Base-by-base conservation (phyloP, 2,888 invertebrate genomes). In the Drosophila subquinaria region DNA sequence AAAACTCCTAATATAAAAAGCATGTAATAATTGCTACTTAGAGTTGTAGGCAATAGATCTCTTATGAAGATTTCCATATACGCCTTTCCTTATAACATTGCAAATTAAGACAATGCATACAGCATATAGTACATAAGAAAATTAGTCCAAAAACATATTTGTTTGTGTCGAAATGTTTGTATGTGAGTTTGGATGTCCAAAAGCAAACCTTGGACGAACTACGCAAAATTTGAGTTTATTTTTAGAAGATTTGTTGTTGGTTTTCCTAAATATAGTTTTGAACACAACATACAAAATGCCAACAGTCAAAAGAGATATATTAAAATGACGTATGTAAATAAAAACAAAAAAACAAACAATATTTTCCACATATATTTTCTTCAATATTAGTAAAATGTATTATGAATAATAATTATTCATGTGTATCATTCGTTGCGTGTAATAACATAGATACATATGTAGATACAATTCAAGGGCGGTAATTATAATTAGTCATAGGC, bases 191-290 rank as follows among this genome's bases (percentile, higher is more conserved):
- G 52, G 11, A n/a, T 42, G 62, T 17, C 42, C n/a, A 20, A 38
- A 57, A 56, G 48, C 53, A 81, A 78, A 75, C 65, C 64, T 81
- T 83, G 84, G 33, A 62, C 71, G 81, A 72, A 50, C 82, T 76
- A 76, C 80, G 86, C 80, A 79, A 85, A 71, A 69, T 63, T 69
- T 53, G 4, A 33, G 17, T 50, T 61, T 82, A 85, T 82, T 86
- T 82, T 77, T 82, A 76, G 83, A 48, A 13, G 23, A 51, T 64
- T 61, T 72, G 61, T 66, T 68, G 15, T 60, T 69, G 27, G 45
- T 48, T n/a, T n/a, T 42, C 35, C 43, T 40, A 60, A 66, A 67
- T 48, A 72, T 69, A 69, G 36, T 45, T 59, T 55, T 27, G 11
- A 52, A 61, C 40, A 56, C n/a, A 6, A 47, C 27, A 42, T 35